Base-by-base conservation (phyloP, 2,113 vertebrate species). In the Pelvicachromis taeniatus region DNA sequence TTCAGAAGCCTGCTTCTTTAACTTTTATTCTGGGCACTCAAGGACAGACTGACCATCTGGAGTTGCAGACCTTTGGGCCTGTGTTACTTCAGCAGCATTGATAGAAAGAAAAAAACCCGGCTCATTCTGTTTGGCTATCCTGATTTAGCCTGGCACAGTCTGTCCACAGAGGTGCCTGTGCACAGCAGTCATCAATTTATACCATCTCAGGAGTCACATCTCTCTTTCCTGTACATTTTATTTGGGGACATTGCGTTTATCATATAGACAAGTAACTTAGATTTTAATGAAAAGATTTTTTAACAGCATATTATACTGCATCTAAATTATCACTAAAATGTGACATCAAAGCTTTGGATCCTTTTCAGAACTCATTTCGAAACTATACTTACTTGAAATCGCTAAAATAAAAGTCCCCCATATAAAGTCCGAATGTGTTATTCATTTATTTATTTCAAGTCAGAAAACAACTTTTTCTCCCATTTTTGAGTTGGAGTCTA, bases 21-120 rank as follows among this genome's bases (percentile, higher is more conserved):
- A 82, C 81, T 87, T 80, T 52, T 70, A 52, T 58, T 52, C 78
- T 78, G 26, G 55, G 73, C 80, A 88, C 77, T 88, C 84, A 89
- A 91, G 92, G 91, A 92, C 89, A 80, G 77, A 55, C 80, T 48
- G 78, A 77, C 87, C 91, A 93, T 88, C 85, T 91, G 91, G 85
- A 91, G 58, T 54, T 73, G 80, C 29, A 56, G 85, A 91, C 86
- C 81, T 89, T 77, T 83, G 81, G 29, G 88, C 77, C 75, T 21
- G 21, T 61, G 81, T 68, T 80, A 56, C 55, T 85, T 54, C 65
- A 73, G 38, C n/a, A 86, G 58, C 19, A 26, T 81, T 54, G 55
- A 81, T 77, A 83, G 56, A 68, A 85, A 84, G 81, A 83, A 65
- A 83, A 65, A 17, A 89, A 80, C 0, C 78, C 1, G 2, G 16